Evolutionary conservation across 1,140 invertebrate species (phyloP), one percentile per base, ranked within the genome.

Genomic region (Musca vetustissima): DNA sequence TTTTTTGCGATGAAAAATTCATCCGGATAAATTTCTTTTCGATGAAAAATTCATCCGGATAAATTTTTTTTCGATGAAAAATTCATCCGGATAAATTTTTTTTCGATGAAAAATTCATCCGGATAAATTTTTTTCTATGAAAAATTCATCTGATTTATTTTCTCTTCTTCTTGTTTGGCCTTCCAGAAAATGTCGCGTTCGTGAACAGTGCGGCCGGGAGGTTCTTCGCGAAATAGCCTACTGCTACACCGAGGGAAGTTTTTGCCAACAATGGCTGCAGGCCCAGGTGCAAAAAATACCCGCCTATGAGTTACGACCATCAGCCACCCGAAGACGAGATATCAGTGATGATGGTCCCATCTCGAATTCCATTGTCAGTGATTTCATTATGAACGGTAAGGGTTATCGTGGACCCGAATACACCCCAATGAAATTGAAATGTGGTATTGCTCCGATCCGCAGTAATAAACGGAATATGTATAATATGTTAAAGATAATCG

Each of bases 211-310:
- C 76, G 88, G 89, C 1, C 87, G 87, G 47, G 89, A 90, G 76
- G 87, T 91, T 53, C 86, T 95, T 70, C 87, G 89, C 70, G 90
- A 97, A 80, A 91, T 90, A 3, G 92, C 93, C 7, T 93, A 92
- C 73, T 97, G 94, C 76, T 95, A 93, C 76, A 85, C 89, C 1
- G 90, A 92, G 74, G 90, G 90, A 50, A 92, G 90, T 68, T 89
- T 88, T 70, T 95, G 93, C 79, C 89, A 94, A 76, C 86, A 85
- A 53, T 92, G 89, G 88, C 88, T 93, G 28, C 86, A 90, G 47
- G 73, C 76, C 0, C 79, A 79, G 49, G 75, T 73, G 0, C 76
- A 80, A 25, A 79, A 78, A 24, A 50, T 71, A 0, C 76, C 75
- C 0, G 68, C 76, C 47, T 79, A 74, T 17, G 78, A 80, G 43